phyloP scores from a whole-genome alignment of 2,888 invertebrate genomes.

The Lasioglossum leucozonium region DNA sequence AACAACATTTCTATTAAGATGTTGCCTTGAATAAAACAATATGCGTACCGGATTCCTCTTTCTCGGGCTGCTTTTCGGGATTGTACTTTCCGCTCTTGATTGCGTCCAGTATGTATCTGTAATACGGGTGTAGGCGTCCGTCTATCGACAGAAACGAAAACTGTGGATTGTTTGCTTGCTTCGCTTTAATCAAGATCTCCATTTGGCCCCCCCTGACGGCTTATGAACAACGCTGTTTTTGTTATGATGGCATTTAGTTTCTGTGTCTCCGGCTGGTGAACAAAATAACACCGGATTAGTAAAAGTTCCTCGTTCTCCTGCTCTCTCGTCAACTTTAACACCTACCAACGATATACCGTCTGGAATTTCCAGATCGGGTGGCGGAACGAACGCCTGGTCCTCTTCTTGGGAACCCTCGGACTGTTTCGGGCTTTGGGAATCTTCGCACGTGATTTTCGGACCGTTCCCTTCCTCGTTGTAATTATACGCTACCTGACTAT shows the following conservation, averaged over 20 bases:
- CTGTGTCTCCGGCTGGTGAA: conserved; percentile 91
- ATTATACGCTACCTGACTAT: conserved; percentile 91
- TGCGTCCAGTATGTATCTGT: conserved; percentile 90
- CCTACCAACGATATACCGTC: conserved; percentile 90
- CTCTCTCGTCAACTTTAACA: neutral
- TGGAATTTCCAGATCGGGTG: conserved; percentile 91
- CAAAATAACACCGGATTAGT: conserved; percentile 16
- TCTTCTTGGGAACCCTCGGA: conserved; percentile 86
- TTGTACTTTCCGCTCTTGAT: conserved; percentile 89
- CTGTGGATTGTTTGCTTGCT: conserved; percentile 96
- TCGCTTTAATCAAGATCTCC: conserved; percentile 99
- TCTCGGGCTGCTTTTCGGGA: conserved; percentile 84
- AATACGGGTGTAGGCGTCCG: conserved; percentile 94
- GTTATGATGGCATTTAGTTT: conserved; percentile 97
- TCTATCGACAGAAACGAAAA: conserved; percentile 97
- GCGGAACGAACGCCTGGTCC: conserved; percentile 91
- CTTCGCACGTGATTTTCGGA: conserved; percentile 84
- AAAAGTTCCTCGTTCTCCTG: neutral
- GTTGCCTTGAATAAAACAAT: conserved; percentile 70
- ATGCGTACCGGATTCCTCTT: conserved; percentile 83
- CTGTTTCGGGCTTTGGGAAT: conserved; percentile 82
- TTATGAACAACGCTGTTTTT: conserved; percentile 95
- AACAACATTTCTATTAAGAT: conserved; percentile 69
- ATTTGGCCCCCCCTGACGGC: conserved; percentile 96
- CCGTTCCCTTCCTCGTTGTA: conserved; percentile 87